Base-by-base conservation (phyloP, 2,113 vertebrate genomes). In the Phrynosoma platyrhinos region DNA sequence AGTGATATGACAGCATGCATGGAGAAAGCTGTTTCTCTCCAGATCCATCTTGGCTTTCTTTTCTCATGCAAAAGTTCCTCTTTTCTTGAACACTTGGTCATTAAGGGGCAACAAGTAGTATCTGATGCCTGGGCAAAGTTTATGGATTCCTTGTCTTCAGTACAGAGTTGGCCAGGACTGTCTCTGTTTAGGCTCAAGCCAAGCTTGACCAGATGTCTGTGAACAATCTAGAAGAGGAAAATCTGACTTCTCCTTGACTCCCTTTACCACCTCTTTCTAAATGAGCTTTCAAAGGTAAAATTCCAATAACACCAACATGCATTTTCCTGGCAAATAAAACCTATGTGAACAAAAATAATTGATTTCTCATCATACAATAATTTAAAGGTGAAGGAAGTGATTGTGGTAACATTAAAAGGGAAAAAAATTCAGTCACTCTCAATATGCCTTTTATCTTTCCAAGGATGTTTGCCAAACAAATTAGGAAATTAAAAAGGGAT, bases 401-500 rank as follows among this genome's bases (percentile, higher is more conserved):
- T 90, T 94, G 87, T 68, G 5, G 78, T 85, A 89, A 42, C 86
- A 87, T 88, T 91, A 55, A 1, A 32, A 18, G 58, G 71, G 68
- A 18, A 7, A 47, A 47, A 47, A 47, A 90, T 89, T 89, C 75
- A 87, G 36, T 88, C 42, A 58, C 62, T 82, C 66, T 82, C 18
- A 62, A 71, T 83, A 78, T 71, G 32, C 36, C 36, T 55, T 25
- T n/a, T 86, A 82, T 86, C 88, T 72, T 32, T 78, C n/a, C 18
- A 68, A 84, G 90, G 90, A 91, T 95, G 93, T 96, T 96, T 96
- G 92, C 80, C 91, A 91, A 92, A 83, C 88, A 90, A 93, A 95
- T 92, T 89, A 83, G 87, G 87, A 86, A 94, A 96, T 96, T 94
- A 94, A 94, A 92, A 89, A 82, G 88, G 88, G 74, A 88, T 94